Evolutionary conservation across 2,888 invertebrate species (phyloP).

Genomic region (Tethea ocularis): DNA sequence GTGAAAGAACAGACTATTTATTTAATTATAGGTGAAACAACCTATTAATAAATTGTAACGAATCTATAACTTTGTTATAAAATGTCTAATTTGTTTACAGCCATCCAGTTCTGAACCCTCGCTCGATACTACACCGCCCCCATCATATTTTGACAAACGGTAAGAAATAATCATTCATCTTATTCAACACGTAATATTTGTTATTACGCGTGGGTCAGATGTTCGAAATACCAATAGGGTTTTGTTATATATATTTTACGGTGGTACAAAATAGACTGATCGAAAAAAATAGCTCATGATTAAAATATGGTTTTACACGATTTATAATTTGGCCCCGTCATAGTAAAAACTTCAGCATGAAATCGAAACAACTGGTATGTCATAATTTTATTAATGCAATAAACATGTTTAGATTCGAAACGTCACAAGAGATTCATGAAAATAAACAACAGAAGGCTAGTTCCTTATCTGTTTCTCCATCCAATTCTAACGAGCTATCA

Average conservation of each 20-base stretch:
- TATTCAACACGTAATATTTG: too few relatives aligned
- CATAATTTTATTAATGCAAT: slow-evolving; percentile 21
- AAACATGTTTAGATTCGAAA: slow-evolving; percentile 58
- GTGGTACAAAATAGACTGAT: too few relatives aligned
- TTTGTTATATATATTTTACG: too few relatives aligned
- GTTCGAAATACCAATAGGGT: too few relatives aligned
- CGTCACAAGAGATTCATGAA: slow-evolving; percentile 50
- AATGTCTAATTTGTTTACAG: slow-evolving; percentile 38
- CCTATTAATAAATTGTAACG: too few relatives aligned
- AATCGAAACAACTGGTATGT: neutral
- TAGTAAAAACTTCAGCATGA: slow-evolving; percentile 6
- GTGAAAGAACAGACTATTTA: too few relatives aligned
- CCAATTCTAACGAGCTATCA: neutral
- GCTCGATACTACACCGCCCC: slow-evolving; percentile 57
- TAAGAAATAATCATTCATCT: slow-evolving; percentile 38
- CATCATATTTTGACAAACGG: slow-evolving; percentile 69
- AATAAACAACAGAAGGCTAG: slow-evolving; percentile 15
- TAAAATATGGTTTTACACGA: too few relatives aligned
- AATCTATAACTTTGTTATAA: too few relatives aligned
- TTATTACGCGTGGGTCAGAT: too few relatives aligned
- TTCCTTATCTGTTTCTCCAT: slow-evolving; percentile 11
- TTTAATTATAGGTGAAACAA: too few relatives aligned
- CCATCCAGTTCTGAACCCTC: slow-evolving; percentile 58
- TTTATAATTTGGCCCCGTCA: too few relatives aligned
- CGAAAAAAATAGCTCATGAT: too few relatives aligned